Percentiles rank a stretch among this genome's conserved stretches.
Conservation (phyloP, 2,113 vertebrate genomes). For the Triplophysa siluroides region DNA sequence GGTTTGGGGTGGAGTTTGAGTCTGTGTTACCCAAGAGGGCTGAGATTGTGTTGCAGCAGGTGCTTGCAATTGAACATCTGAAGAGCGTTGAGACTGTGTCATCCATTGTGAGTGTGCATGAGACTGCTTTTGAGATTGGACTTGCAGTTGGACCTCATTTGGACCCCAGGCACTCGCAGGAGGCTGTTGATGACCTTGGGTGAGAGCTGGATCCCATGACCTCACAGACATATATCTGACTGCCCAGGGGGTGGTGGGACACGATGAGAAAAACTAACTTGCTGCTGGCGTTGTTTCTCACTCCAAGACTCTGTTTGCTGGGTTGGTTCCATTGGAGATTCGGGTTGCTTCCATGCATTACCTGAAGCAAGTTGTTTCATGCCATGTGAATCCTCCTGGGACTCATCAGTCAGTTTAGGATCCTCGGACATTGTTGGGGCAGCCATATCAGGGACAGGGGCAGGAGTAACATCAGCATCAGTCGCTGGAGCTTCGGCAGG, state of each 20-base stretch:
- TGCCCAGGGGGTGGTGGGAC: conserved; percentile 39
- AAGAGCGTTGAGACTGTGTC: conserved; percentile 61
- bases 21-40: conserved; percentile 60
- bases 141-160: conserved; percentile 60
- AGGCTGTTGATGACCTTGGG: conserved; percentile 61
- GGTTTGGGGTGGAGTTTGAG: conserved; percentile 35
- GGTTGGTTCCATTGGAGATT: conserved; percentile 60
- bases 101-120: conserved; percentile 59
- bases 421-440: conserved; percentile 70
- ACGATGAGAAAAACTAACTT: conserved; percentile 35
- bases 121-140: conserved; percentile 54
- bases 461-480: conserved; percentile 65
- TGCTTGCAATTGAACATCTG: conserved; percentile 51
- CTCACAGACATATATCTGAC: conserved; percentile 55
- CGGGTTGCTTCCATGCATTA: conserved; percentile 55
- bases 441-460: conserved; percentile 73
- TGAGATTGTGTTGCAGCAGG: conserved; percentile 62
- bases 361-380: conserved; percentile 55
- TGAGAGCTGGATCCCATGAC: conserved; percentile 57
- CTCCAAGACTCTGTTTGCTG: conserved; percentile 58
- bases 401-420: conserved; percentile 57
- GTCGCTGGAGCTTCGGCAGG: conserved; percentile 70
- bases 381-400: conserved; percentile 28
- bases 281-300: conserved; percentile 49
- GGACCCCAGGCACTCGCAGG: conserved; percentile 59